phyloP scores from a whole-genome alignment of 2,888 invertebrate species.

The Alitta virens region DNA sequence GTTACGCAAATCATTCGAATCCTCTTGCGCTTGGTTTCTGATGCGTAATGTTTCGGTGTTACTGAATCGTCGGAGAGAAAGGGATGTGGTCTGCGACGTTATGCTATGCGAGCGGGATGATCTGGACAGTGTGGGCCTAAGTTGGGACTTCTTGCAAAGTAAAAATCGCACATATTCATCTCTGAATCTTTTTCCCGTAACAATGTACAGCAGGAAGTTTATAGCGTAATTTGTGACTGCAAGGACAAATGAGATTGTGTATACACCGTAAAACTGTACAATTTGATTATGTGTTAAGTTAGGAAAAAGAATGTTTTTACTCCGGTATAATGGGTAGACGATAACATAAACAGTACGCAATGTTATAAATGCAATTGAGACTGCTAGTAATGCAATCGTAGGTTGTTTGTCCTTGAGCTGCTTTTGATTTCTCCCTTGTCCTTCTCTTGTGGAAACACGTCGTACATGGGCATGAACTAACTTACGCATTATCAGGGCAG shows the following conservation, averaged over 20 bases:
- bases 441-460: neutral
- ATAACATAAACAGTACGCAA: neutral
- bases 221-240: conserved; percentile 9
- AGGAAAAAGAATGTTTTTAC: too few species aligned
- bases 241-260: conserved; percentile 1
- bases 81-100: too few species aligned
- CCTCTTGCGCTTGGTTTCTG: too few species aligned
- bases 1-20: too few species aligned
- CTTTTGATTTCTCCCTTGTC: neutral
- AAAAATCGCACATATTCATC: neutral
- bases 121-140: too few species aligned
- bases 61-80: too few species aligned
- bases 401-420: neutral
- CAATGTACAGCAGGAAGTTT: conserved; percentile 5
- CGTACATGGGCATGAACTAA: neutral
- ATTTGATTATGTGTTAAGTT: too few species aligned
- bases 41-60: too few species aligned
- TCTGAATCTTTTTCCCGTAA: neutral
- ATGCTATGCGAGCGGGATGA: too few species aligned
- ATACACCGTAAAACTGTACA: neutral
- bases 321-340: too few species aligned
- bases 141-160: too few species aligned
- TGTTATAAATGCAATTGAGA: conserved; percentile 5
- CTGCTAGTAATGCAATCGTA: conserved; percentile 9
- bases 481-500: conserved; percentile 3